Evolutionary conservation across 1,140 invertebrate genomes (phyloP), one percentile per base, ranked within the genome.

Genomic region (Drosophila kepulauana): DNA sequence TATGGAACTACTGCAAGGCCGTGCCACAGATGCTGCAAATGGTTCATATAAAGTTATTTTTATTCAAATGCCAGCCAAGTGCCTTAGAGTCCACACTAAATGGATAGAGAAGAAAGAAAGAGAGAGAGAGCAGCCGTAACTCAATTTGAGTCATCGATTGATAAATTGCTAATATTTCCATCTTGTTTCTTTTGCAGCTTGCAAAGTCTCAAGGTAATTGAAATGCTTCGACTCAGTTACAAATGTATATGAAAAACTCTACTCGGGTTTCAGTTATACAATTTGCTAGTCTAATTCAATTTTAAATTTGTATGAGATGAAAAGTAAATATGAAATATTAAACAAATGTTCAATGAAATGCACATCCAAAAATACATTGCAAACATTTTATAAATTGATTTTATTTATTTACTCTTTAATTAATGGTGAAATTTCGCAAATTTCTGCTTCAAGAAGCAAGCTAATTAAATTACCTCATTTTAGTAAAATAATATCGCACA

Each of bases 101-200:
- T 72, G 62, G 20, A 25, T 3, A 49, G 61, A 33, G 33, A 5
- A 33, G 3, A 33, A 6, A 33, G 35, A 38, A 10, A 38, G 10
- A 38, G 8, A 10, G 2, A 38, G 35, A 38, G 35, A 57, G 13
- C 33, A 58, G 20, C 13, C 41, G 20, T 62, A 52, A 59, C 35
- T 66, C 54, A 66, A 59, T 73, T 59, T 54, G 28, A 67, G 61
- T 73, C 59, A 54, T 61, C 20, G 54, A 73, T 73, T 72, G 69
- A 65, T 64, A 56, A 63, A 56, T 52, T 51, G 59, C 48, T 7
- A n/a, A 38, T 38, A 11, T 41, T 15, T 33, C 8, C 5, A 1
- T 2, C 13, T 45, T 11, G 11, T 25, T 38, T 69, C 43, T 7
- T 38, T 33, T 61, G 8, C 20, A 15, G n/a, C 5, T 25, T 62